Percentiles rank a stretch among this genome's conserved stretches.
These are phyloP conservation scores for Epinephelus moara DNA, from an alignment of 2,113 vertebrate species.

Conservation along the genomic window DNA sequence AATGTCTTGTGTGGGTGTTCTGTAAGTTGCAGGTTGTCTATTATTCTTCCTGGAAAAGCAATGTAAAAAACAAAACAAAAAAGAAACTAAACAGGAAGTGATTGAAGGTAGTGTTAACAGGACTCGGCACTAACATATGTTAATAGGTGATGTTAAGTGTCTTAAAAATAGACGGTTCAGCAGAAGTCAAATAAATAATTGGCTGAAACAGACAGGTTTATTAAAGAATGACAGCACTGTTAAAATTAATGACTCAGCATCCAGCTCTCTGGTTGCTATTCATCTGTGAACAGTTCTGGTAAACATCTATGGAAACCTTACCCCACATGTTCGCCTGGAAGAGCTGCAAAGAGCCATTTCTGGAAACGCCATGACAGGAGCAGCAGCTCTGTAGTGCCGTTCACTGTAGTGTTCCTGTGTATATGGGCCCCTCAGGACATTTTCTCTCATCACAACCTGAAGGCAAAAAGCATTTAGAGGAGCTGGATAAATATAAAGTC, in stretches of 20 bases:
- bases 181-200: constrained; percentile 51
- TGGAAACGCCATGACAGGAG: constrained; percentile 42
- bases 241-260: constrained; percentile 56
- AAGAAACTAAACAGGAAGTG: constrained; percentile 1
- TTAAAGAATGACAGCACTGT: constrained; percentile 50
- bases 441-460: constrained; percentile 58
- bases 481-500: constrained; percentile 74
- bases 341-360: constrained; percentile 54
- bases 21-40: neutral
- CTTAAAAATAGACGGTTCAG: constrained; percentile 33
- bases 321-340: constrained; percentile 15
- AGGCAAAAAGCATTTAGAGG: constrained; percentile 70
- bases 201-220: constrained; percentile 43
- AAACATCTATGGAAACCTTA: constrained; percentile 40
- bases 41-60: constrained; percentile 19
- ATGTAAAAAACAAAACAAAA: too few relatives aligned
- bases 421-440: constrained; percentile 56
- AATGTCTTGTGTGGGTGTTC: constrained; percentile 15
- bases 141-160: constrained; percentile 42
- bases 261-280: constrained; percentile 16
- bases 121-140: constrained; percentile 24
- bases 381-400: constrained; percentile 22
- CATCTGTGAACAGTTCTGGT: constrained; percentile 26
- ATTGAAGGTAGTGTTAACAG: constrained; percentile 21
- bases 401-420: constrained; percentile 29